These are phyloP conservation scores for Schlechtendalia chinensis DNA, from an alignment of 1,140 invertebrate species.

Conservation along the genomic window DNA sequence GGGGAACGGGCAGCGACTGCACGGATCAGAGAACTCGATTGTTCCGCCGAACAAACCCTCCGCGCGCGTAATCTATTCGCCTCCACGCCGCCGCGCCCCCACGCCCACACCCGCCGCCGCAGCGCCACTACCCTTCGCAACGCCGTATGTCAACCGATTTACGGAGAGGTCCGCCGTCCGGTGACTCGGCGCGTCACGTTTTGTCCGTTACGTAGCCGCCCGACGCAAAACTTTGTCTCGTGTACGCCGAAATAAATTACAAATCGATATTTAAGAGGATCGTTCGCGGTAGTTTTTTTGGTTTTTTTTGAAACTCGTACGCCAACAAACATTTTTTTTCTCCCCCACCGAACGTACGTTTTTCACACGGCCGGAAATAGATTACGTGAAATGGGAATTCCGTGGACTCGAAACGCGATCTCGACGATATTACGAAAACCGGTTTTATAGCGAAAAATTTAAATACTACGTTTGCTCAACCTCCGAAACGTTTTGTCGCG, in stretches of 20 bases:
- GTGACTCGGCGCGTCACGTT: neutral
- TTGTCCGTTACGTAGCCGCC: neutral
- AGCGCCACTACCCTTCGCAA: too few relatives aligned
- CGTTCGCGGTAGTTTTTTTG: too few relatives aligned
- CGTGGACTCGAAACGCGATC: neutral
- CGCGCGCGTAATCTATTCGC: constrained; percentile 19
- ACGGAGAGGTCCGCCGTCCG: neutral
- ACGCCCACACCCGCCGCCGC: too few relatives aligned
- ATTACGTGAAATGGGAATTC: neutral
- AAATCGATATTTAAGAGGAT: too few relatives aligned
- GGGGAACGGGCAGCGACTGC: neutral
- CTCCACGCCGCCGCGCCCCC: too few relatives aligned
- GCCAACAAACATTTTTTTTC: too few relatives aligned
- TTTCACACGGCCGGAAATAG: too few relatives aligned
- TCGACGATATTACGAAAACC: neutral
- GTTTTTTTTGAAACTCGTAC: too few relatives aligned
- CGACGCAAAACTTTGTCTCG: neutral
- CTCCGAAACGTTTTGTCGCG: neutral
- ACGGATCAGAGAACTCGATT: constrained; percentile 35
- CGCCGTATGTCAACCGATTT: constrained; percentile 36
- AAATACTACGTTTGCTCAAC: constrained; percentile 9
- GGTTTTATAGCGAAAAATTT: constrained; percentile 17
- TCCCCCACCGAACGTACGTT: too few relatives aligned
- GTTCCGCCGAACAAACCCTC: constrained; percentile 35
- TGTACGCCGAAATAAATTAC: neutral